phyloP scores from a whole-genome alignment of 1,140 invertebrate species.

The Orius insidiosus region DNA sequence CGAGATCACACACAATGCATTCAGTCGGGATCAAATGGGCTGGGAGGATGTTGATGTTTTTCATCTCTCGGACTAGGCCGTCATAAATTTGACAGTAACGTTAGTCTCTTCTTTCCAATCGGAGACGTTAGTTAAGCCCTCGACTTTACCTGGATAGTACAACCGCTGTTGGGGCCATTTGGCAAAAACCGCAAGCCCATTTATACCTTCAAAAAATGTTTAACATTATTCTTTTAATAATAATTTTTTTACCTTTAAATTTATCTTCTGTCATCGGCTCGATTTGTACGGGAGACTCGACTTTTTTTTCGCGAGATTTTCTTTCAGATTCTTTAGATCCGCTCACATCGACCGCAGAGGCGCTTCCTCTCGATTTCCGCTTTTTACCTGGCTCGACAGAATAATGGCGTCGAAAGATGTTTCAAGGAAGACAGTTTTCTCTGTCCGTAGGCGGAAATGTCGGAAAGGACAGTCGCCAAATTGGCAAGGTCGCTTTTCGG shows the following conservation, averaged over 20 bases:
- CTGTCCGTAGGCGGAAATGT: too few species aligned
- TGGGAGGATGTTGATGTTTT: conserved; percentile 15
- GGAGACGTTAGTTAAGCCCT: conserved; percentile 1
- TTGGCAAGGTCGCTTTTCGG: too few species aligned
- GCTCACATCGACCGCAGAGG: too few species aligned
- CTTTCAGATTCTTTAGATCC: too few species aligned
- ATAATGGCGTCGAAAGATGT: too few species aligned
- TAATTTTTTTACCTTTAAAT: neutral
- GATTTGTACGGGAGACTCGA: too few species aligned
- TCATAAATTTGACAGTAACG: conserved; percentile 16
- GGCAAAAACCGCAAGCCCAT: conserved; percentile 15
- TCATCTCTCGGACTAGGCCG: conserved; percentile 14
- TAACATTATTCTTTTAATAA: neutral
- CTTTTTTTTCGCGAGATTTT: too few species aligned
- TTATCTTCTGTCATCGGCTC: too few species aligned
- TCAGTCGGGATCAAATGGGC: conserved; percentile 12
- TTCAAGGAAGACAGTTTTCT: too few species aligned
- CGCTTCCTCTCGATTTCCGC: too few species aligned
- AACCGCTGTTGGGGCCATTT: conserved; percentile 17
- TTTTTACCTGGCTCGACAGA: too few species aligned
- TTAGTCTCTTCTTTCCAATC: conserved; percentile 11
- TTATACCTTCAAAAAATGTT: conserved; percentile 7
- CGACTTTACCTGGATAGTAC: conserved; percentile 15
- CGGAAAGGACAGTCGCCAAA: too few species aligned
- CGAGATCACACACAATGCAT: conserved; percentile 11